Conservation (phyloP, 2,888 invertebrate genomes). For the Cataglyphis albicans region DNA sequence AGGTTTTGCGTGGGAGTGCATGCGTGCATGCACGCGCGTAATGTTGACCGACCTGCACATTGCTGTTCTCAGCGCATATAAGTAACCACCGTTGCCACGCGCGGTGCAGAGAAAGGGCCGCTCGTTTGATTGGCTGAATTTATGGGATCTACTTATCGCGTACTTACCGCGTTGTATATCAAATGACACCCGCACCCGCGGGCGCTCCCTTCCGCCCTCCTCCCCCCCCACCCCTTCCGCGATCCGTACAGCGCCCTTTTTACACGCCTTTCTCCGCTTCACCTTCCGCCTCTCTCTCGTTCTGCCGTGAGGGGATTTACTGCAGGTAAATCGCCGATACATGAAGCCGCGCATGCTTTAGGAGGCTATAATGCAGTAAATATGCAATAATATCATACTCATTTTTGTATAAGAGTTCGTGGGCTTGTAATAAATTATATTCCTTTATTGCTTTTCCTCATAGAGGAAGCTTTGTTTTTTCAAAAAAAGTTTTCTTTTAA, state of each 20-base stretch:
- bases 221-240: constrained; percentile 39
- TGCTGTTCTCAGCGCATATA: constrained; percentile 71
- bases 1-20: constrained; percentile 68
- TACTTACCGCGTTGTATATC: constrained; percentile 86
- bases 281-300: constrained; percentile 61
- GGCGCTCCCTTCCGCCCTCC: constrained; percentile 71
- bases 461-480: too few species aligned
- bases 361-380: constrained; percentile 10
- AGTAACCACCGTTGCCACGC: constrained; percentile 76
- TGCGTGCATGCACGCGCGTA: constrained; percentile 59
- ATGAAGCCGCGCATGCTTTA: constrained; percentile 74
- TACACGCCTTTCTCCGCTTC: constrained; percentile 64
- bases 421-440: not conserved
- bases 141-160: constrained; percentile 86
- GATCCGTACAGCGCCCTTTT: constrained; percentile 63
- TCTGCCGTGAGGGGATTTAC: constrained; percentile 74
- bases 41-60: constrained; percentile 72
- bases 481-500: too few species aligned
- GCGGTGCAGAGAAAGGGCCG: constrained; percentile 64
- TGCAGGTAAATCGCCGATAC: constrained; percentile 78
- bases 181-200: constrained; percentile 85
- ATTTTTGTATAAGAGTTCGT: not conserved
- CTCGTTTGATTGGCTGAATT: constrained; percentile 85
- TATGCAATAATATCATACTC: not conserved
- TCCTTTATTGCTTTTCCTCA: too few species aligned